phyloP scores from a whole-genome alignment of 2,888 invertebrate species.

The Vandiemenella viatica region DNA sequence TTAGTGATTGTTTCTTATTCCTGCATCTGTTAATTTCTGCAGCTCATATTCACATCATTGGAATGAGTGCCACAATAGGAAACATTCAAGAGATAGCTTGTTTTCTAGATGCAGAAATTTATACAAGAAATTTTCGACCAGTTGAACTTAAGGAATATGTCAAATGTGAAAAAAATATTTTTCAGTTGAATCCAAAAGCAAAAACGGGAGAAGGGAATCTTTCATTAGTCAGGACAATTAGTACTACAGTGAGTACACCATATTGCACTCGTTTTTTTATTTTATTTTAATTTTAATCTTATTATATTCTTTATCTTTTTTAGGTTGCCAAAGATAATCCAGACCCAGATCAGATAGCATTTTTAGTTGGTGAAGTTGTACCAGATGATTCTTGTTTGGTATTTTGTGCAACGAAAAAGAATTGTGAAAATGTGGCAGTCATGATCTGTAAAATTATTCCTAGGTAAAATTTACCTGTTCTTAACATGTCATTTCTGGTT shows the following conservation, averaged over 20 bases:
- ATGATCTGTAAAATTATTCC: slow-evolving; percentile 52
- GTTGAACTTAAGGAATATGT: slow-evolving; percentile 70
- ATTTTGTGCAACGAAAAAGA: slow-evolving; percentile 85
- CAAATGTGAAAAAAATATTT: slow-evolving; percentile 49
- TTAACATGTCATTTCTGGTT: too few relatives aligned
- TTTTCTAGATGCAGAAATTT: slow-evolving; percentile 72
- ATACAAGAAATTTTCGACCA: slow-evolving; percentile 74
- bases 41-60: slow-evolving; percentile 70
- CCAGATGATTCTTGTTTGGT: slow-evolving; percentile 69
- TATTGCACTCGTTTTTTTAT: slow-evolving; percentile 1
- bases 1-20: too few relatives aligned
- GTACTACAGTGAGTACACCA: slow-evolving; percentile 2
- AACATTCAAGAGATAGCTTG: slow-evolving; percentile 66
- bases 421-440: slow-evolving; percentile 79
- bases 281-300: neutral
- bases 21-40: too few relatives aligned
- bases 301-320: neutral
- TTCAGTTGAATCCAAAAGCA: slow-evolving; percentile 37
- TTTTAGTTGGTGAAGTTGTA: slow-evolving; percentile 64
- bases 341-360: slow-evolving; percentile 71
- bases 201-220: slow-evolving; percentile 22
- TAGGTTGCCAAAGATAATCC: too few relatives aligned
- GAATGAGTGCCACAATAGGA: slow-evolving; percentile 95
- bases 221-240: slow-evolving; percentile 1
- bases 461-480: slow-evolving; percentile 22